Evolutionary conservation across 2,797 vertebrate species (phyloP).

Genomic region (Anguilla anguilla): DNA sequence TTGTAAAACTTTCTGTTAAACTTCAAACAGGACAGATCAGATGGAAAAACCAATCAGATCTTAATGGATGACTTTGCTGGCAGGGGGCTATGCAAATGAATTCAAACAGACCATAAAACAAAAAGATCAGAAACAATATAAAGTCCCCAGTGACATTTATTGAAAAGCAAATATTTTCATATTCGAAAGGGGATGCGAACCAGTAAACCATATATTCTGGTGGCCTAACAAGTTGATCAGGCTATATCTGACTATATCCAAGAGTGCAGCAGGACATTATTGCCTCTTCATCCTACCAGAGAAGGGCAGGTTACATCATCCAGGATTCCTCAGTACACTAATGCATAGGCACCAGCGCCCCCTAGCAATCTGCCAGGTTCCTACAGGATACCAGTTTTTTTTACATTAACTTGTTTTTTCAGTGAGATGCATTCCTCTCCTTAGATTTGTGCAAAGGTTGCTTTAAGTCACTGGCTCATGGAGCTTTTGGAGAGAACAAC

Average conservation of each 20-base stretch:
- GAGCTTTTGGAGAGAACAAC: not conserved
- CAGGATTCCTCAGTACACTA: not conserved
- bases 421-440: not conserved
- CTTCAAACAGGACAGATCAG: not conserved
- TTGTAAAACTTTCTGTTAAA: not conserved
- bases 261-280: not conserved
- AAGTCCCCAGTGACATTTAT: not conserved
- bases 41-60: not conserved
- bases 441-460: not conserved
- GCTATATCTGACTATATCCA: not conserved
- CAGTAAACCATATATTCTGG: not conserved
- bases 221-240: not conserved
- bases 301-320: not conserved
- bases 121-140: not conserved
- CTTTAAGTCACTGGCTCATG: not conserved
- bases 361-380: not conserved
- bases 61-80: not conserved
- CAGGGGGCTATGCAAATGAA: not conserved
- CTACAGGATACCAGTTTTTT: not conserved
- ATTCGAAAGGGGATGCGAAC: not conserved
- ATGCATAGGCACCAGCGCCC: not conserved
- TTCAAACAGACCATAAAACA: not conserved
- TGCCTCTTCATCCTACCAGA: not conserved
- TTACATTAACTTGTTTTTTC: too few species aligned
- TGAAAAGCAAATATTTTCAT: not conserved